These are phyloP conservation scores for Dasypus novemcinctus DNA, from an alignment of 2,113 vertebrate genomes.

Conservation along the genomic window DNA sequence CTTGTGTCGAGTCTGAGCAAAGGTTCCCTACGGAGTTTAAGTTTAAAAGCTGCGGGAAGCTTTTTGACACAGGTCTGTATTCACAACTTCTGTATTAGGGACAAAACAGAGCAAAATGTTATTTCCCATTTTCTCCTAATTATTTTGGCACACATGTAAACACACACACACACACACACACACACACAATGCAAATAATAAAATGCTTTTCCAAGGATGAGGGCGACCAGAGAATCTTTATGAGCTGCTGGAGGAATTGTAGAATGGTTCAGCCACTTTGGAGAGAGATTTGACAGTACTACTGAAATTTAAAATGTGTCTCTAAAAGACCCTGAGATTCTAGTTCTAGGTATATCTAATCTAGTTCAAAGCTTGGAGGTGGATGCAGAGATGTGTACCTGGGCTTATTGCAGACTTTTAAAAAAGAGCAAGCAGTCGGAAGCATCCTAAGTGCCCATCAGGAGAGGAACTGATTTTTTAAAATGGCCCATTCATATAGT, in stretches of 20 bases:
- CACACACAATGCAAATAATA: not conserved
- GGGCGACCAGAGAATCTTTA: too few species aligned
- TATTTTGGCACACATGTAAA: too few species aligned
- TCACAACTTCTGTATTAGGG: not conserved
- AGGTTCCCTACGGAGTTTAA: not conserved
- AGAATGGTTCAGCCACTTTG: not conserved
- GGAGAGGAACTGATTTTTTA: not conserved
- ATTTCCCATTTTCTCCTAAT: not conserved
- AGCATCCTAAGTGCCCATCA: not conserved
- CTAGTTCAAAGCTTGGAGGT: not conserved
- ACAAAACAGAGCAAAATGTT: accelerated
- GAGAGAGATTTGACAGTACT: not conserved
- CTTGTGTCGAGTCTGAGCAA: not conserved
- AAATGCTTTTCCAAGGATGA: not conserved
- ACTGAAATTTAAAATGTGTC: too few species aligned
- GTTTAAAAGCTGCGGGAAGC: not conserved
- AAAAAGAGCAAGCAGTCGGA: too few species aligned
- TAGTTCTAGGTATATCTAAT: not conserved
- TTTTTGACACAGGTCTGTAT: not conserved
- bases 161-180: too few species aligned
- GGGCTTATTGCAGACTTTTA: accelerated
- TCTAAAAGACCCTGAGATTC: accelerated
- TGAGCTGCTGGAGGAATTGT: not conserved
- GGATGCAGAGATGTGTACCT: accelerated
- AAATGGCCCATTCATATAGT: too few species aligned